phyloP scores from a whole-genome alignment of 2,797 vertebrate genomes.

The Melopsittacus undulatus region DNA sequence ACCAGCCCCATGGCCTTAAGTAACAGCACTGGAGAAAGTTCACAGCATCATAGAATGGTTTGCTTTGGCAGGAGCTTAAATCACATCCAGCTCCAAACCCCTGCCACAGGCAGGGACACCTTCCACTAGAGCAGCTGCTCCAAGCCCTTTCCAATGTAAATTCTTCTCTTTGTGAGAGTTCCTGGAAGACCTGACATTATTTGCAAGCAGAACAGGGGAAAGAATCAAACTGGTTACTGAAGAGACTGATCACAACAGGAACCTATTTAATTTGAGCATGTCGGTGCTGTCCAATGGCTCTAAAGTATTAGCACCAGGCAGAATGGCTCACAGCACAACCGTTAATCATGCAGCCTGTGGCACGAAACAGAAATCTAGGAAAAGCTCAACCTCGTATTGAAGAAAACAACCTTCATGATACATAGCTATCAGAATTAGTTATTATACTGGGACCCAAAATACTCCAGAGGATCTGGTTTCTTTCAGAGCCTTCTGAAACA shows the following conservation, averaged over 20 bases:
- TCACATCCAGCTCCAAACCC: background rate
- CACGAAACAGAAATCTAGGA: background rate
- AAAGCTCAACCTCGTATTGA: background rate
- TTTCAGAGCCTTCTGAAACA: constrained; percentile 21
- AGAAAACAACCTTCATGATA: background rate
- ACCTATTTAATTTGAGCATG: background rate
- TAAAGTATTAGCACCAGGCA: background rate
- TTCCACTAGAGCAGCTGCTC: background rate
- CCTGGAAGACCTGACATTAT: background rate
- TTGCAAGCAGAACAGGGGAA: background rate
- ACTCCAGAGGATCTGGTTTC: background rate
- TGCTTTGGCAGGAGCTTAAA: background rate
- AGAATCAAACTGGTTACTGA: background rate
- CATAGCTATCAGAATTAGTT: background rate
- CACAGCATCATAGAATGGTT: background rate
- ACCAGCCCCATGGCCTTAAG: background rate
- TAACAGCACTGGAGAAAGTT: background rate
- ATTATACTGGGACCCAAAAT: background rate
- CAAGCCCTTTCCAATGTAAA: background rate
- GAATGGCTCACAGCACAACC: background rate
- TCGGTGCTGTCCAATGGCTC: background rate
- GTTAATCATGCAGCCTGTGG: background rate
- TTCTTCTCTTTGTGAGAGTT: background rate
- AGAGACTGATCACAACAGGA: background rate
- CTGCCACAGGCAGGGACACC: background rate